Evolutionary conservation across 2,888 invertebrate genomes (phyloP), one percentile per base, ranked within the genome.

Genomic region (Leptinotarsa juncta): DNA sequence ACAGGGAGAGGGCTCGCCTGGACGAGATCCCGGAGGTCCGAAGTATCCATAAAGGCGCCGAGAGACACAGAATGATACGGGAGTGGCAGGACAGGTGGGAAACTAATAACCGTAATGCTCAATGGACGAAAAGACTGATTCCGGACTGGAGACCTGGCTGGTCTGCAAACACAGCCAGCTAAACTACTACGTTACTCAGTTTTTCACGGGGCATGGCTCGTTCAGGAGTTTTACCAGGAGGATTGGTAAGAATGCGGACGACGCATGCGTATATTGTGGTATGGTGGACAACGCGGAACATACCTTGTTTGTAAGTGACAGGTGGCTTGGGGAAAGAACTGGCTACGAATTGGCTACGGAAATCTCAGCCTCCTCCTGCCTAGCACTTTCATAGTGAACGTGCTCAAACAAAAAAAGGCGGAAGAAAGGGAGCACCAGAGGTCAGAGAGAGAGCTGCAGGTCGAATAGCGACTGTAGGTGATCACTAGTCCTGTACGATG

Each of bases 31-130:
- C 48, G 5, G 4, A 14, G 20, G 32, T 68, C 10, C 48, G 23
- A 18, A 48, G 65, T n/a, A 26, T 51, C 2, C 68, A 53, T 20
- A 69, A 65, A 23, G 32, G 15, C 15, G 32, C n/a, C 42, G 65
- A 69, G n/a, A 73, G 73, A 49, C 16, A 50, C 4, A 16, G 4
- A 4, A 73, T 66, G 1, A 26, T 57, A 7, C n/a, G 12, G 16
- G 18, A 4, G 23, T 70, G 73, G 70, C 73, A 73, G 32, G 15
- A 48, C 14, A 65, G 62, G 49, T 73, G 73, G 70, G 15, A 70
- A 1, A 26, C 7, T 4, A 65, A 55, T n/a, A 42, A 14, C 4
- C 5, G 1, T 0, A 65, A 20, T 16, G 53, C 18, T 0, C n/a
- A 65, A 55, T 71, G 71, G 71, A 71, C 55, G 2, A 66, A 71